These are phyloP conservation scores for human (Homo sapiens) DNA, from an alignment of 2,113 vertebrate species.

Conservation along the genomic window GRCh38 chr6:154288001-154288500, in stretches of 20 bases:
- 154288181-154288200: not conserved
- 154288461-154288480: too few species aligned
- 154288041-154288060: not conserved
- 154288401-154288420: too few species aligned
- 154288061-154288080: not conserved
- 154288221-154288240: not conserved
- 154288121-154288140: not conserved
- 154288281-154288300: not conserved
- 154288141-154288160: not conserved
- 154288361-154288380: not conserved
- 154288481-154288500: too few species aligned
- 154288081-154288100: not conserved
- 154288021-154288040: not conserved
- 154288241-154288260: not conserved
- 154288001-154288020: not conserved
- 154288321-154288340: not conserved
- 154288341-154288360: not conserved
- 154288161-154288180: not conserved
- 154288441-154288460: too few species aligned
- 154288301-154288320: not conserved
- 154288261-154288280: not conserved
- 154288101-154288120: not conserved
- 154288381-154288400: too few species aligned
- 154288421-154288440: too few species aligned
- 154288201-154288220: not conserved